These are phyloP conservation scores for Samia ricini DNA, from an alignment of 1,140 invertebrate species.

Conservation along the genomic window DNA sequence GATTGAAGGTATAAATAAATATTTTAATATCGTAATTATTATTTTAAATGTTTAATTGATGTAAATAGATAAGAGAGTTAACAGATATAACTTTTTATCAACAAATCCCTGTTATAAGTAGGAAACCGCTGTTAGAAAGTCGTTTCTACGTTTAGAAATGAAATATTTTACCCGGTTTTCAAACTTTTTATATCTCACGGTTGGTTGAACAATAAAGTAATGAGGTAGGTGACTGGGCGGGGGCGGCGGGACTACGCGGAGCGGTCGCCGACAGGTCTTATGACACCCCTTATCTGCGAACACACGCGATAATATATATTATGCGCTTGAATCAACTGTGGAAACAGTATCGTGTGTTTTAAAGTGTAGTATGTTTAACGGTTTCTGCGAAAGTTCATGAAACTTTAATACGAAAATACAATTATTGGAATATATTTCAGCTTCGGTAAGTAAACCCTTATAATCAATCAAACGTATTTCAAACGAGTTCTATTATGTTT, in stretches of 20 bases:
- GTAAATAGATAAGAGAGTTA: background rate
- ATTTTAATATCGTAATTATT: too few relatives aligned
- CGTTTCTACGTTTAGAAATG: slow-evolving; percentile 7
- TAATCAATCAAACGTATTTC: too few relatives aligned
- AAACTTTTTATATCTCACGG: slow-evolving; percentile 44
- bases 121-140: background rate
- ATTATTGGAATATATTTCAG: too few relatives aligned
- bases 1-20: too few relatives aligned
- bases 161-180: slow-evolving; percentile 19
- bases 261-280: slow-evolving; percentile 42
- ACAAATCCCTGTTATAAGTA: background rate
- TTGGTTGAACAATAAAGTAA: slow-evolving; percentile 65
- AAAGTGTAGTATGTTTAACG: background rate
- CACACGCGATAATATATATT: slow-evolving; percentile 46
- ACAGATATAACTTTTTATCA: background rate
- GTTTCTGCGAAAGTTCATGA: background rate
- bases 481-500: too few relatives aligned
- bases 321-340: slow-evolving; percentile 28
- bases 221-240: slow-evolving; percentile 43
- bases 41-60: background rate
- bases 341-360: background rate
- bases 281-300: slow-evolving; percentile 60
- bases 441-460: too few relatives aligned
- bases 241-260: slow-evolving; percentile 31
- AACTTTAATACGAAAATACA: too few relatives aligned